Base-by-base conservation (phyloP, 2,888 invertebrate species). In the Conus canariensis region DNA sequence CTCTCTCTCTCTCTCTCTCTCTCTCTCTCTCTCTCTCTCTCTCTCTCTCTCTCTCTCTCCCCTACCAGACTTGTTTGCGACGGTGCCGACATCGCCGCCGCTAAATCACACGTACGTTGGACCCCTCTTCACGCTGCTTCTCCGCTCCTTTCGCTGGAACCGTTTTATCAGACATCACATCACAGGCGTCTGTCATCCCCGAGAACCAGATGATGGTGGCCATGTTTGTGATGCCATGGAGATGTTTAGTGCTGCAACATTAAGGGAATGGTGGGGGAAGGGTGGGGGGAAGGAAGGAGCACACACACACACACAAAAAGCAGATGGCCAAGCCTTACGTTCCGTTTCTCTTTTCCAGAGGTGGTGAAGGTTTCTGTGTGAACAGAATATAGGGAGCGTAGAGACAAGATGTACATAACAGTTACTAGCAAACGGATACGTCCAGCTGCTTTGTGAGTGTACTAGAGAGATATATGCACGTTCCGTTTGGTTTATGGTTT, bases 221-320 rank as follows among this genome's bases (percentile, higher is more conserved):
- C 45, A 59, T 88, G 74, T 88, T 58, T 77, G 87, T 16, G 45
- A 74, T 59, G 74, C 59, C 87, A 77, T 12, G 87, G 74, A 74
- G 87, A 88, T 58, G 70, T 74, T 59, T 77, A 88, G 74, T 74
- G 77, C 74, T n/a, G 74, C 30, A 59, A n/a, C 58, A 56, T n/a
- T 25, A 30, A 12, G 45, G 16, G 87, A 16, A 30, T 14, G 10
- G 22, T 45, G 67, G 9, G 86, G 86, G 6, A 14, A 30, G 85
- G 64, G 85, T 5, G 7, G 59, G 85, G 83, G 22, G 74, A 8
- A n/a, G 74, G 74, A n/a, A n/a, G 74, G 74, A n/a, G 74, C 6
- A 45, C 45, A 45, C 45, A 45, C 45, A 45, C 45, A 45, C 45
- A 45, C 45, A 45, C 45, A 45, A 45, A 45, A 45, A 45, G 45